Conservation (phyloP, 2,113 vertebrate genomes). For the Gallinago media region DNA sequence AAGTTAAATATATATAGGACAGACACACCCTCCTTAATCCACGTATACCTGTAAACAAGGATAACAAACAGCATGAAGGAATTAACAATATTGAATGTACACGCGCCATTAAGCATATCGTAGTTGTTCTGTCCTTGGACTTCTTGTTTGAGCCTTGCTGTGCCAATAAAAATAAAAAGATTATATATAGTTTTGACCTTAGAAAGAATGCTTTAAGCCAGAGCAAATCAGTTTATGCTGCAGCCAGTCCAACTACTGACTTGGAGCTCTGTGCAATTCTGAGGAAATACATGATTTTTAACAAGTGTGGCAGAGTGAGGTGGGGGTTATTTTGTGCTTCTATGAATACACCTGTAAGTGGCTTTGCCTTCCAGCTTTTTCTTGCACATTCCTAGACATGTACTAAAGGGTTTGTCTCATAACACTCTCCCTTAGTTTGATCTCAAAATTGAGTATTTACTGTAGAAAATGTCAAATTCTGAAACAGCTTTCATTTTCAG, state of each 20-base stretch:
- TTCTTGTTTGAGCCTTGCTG: neutral
- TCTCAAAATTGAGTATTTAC: neutral
- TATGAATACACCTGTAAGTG: fast-evolving
- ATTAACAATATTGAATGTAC: fast-evolving
- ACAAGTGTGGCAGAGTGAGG: neutral
- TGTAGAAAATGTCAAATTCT: neutral
- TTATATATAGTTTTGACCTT: neutral
- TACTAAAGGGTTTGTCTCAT: neutral
- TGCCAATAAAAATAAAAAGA: neutral
- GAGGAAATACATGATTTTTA: neutral
- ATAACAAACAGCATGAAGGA: neutral
- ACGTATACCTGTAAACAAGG: neutral
- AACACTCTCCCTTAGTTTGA: neutral
- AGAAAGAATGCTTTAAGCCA: neutral
- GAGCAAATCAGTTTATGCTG: neutral
- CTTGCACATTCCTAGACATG: neutral
- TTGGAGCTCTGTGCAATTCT: neutral
- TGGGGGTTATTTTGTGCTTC: neutral
- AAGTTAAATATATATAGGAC: too few species aligned
- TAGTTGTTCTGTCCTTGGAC: neutral
- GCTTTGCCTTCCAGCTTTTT: neutral
- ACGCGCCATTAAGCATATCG: fast-evolving
- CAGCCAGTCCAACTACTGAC: neutral
- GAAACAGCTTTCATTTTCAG: neutral
- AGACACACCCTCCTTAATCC: neutral